A percentile compares a stretch with the other conserved stretches of the same genome.
These are phyloP conservation scores for Drosophila ohnishii DNA, from an alignment of 1,140 invertebrate genomes.

Conservation along the genomic window DNA sequence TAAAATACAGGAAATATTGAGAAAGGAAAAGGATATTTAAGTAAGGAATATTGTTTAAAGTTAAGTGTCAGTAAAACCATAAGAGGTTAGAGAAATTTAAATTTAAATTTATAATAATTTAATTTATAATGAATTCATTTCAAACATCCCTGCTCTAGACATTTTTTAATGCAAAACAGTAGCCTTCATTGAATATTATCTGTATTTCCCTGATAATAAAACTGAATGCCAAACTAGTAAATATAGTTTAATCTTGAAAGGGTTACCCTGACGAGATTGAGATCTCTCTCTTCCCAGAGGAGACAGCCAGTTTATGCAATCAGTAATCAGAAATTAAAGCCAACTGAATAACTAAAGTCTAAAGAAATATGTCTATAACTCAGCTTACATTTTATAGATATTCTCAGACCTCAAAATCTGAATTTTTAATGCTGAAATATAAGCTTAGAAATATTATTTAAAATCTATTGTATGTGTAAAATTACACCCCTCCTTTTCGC, in stretches of 20 bases:
- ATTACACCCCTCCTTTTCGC: neutral
- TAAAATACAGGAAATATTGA: neutral
- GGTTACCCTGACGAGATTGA: slow-evolving; percentile 16
- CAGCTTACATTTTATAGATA: neutral
- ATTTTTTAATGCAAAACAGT: slow-evolving; percentile 2
- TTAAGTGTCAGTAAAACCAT: neutral
- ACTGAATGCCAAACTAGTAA: slow-evolving; percentile 30
- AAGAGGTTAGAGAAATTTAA: too few relatives aligned
- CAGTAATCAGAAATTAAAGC: neutral
- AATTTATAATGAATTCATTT: too few relatives aligned
- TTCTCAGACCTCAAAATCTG: neutral
- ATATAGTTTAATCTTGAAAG: slow-evolving; percentile 23
- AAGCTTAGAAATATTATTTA: neutral
- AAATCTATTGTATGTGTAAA: neutral
- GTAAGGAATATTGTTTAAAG: neutral
- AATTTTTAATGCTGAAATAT: neutral
- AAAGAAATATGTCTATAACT: neutral
- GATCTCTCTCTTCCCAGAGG: neutral
- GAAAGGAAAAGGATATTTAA: neutral
- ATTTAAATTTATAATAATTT: too few relatives aligned
- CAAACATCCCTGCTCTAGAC: neutral
- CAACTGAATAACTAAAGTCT: neutral
- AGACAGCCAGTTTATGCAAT: neutral
- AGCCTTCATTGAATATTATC: neutral
- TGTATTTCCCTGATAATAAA: slow-evolving; percentile 21